Base-by-base conservation (phyloP, 92 coral and sea anemone species). In the Paragorgia papillata region DNA sequence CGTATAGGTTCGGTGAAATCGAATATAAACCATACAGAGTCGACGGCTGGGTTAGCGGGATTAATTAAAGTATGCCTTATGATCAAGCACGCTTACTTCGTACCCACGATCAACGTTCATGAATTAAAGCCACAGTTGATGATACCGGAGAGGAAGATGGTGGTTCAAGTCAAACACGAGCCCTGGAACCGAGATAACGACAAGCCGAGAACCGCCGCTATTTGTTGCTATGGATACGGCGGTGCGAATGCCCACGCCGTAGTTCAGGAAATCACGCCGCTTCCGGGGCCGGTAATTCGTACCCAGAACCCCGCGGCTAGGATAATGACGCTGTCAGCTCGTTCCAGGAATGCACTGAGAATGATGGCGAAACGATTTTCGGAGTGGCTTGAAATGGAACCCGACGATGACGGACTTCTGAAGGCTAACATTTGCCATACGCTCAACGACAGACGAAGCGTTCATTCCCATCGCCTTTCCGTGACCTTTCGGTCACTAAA, bases 181-280 rank as follows among this genome's bases (percentile, higher is more conserved):
- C 57, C 67, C 7, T 92, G 96, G 97, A 39, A 22, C 9, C 51
- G 61, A n/a, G 63, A 24, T 8, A 61, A 74, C 20, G 89, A 88
- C 17, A 87, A 90, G 55, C 88, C 53, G 0, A 79, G 92, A 48
- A 79, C 81, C 17, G 97, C 82, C 13, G 97, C 91, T 17, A 53
- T 92, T 7, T 90, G 84, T 66, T 90, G 92, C 25, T 92, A 85
- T 70, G 97, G 97, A 12, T 90, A 59, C 67, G 96, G 97, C 7
- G 97, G 97, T 2, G 77, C 92, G 41, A 92, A 92, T 40, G 96
- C 76, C 0, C 97, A 92, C 65, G 84, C 74, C 8, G 79, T 92
- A 3, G 46, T 92, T 17, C 85, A 81, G 3, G 97, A 90, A 65
- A 82, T 79, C 28, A n/a, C n/a, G 22, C 58, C 3, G 15, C 18